Evolutionary conservation across 2,888 invertebrate genomes (phyloP), one percentile per base, ranked within the genome.

Genomic region (Phaedon cochleariae): DNA sequence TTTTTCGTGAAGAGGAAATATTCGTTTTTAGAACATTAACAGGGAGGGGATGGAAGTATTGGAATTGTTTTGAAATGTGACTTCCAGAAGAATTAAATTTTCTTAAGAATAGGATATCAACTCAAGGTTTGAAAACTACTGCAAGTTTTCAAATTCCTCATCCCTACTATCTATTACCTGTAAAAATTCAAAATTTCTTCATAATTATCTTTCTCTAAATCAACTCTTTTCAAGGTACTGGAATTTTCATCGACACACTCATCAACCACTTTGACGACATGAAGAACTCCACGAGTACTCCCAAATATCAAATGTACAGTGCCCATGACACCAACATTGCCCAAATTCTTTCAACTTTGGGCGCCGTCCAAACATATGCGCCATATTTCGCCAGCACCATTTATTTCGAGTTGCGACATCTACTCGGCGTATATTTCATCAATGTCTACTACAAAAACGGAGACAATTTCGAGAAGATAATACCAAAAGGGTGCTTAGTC

Each of bases 271-370:
- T 69, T 18, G 65, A 66, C n/a, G 3, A 6, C 1, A 61, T 64
- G 41, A 9, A 45, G 1, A 29, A 64, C 10, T 31, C 63, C 12
- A 10, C 64, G 2, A 60, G 45, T 12, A 41, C 48, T 1, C 84
- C 87, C 20, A 90, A 89, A 67, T 68, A 92, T 48, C 87, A 88
- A 77, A 85, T 93, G 52, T 93, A 91, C 74, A 92, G 92, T 73
- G 92, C 85, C 0, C 94, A 95, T 76, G 94, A 95, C 77, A 86
- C 89, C 1, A 94, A 92, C 0, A 81, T 95, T 9, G 90, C 89
- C 0, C 89, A 86, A 74, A 73, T 94, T 41, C 84, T 94, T 0
- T 89, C 89, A 79, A 86, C 90, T 0, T 80, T 95, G 1, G 87
- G 87, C 20, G 67, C 93, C 29, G 93, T 86, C 72, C 85, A 90